Base-by-base conservation (phyloP, 2,888 invertebrate species). In the Tachystola acroxantha region DNA sequence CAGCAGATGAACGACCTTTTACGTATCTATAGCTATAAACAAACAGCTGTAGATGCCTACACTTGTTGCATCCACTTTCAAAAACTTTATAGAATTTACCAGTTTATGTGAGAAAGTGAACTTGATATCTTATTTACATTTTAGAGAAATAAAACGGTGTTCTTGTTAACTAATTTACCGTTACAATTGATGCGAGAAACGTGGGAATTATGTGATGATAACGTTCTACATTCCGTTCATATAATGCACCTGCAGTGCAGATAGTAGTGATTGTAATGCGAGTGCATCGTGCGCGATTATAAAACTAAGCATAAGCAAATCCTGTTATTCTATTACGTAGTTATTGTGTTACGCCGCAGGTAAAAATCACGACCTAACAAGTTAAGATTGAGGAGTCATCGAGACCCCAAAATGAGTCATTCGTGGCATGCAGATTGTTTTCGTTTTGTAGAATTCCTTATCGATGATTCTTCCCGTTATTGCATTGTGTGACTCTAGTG, bases 401-500 rank as follows among this genome's bases (percentile, higher is more conserved):
- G 50, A 54, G 55, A 54, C 53, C 72, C 65, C 53, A 76, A 82
- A 82, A 81, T 86, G 85, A 85, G 60, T 85, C 85, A 85, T 81
- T 61, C 60, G 57, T 68, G 64, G 64, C 68, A 61, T 69, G 12
- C 61, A 64, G 64, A 72, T 74, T 82, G 80, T 81, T 82, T 82
- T 80, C 76, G 78, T 82, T 79, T 71, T 68, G 59, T 58, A 57
- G 56, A 73, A 79, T 81, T 62, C 68, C 70, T 48, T 53, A 59
- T 36, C 57, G 73, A 73, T 85, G 82, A 82, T 62, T 76, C 32
- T n/a, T n/a, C 10, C 1, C n/a, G 10, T n/a, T n/a, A 5, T n/a
- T 29, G 4, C 6, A 16, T 4, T 16, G 6, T 16, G 6, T 16
- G 16, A 16, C 16, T 6, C 16, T 16, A 10, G n/a, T n/a, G n/a